Evolutionary conservation across 2,888 invertebrate genomes (phyloP), one percentile per base, ranked within the genome.

Genomic region (Tenthredo mesomela): DNA sequence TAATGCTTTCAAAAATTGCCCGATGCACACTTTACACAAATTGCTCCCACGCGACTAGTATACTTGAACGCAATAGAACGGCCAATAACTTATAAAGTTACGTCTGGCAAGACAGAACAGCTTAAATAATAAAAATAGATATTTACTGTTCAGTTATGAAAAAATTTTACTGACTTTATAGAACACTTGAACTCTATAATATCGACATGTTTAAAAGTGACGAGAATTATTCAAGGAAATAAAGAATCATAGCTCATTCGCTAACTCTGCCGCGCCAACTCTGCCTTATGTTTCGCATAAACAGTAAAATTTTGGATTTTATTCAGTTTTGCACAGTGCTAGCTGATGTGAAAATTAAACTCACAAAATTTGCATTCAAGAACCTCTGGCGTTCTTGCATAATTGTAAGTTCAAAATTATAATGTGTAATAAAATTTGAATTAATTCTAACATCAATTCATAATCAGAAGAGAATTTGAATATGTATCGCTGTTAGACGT

Each of bases 1-100:
- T 70, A 82, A 80, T 82, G 65, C 82, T 65, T 70, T 82, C 82
- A 82, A 82, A 82, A 82, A 82, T 82, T 47, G 82, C 82, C 67
- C 47, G 82, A 82, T 82, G 47, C 43, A 82, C 82, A 70, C 82
- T 82, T 82, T 67, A 50, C 82, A 67, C 67, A 70, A 82, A 82
- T 82, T 82, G 82, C 47, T 67, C 65, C 50, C 82, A 70, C 47
- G 82, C 65, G 70, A 82, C 43, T 50, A 25, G 82, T 77, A 73
- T 77, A 73, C 40, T 67, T 82, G 67, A 70, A 47, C 12, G 67
- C 43, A 43, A 47, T 50, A 43, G 82, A 82, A 82, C 47, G 67
- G 82, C 82, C 82, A 70, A 82, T 82, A 82, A 82, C 82, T 65
- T 70, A 77, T 29, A 67, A 37, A 65, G 67, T 67, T 82, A 67